Evolutionary conservation across 1,140 invertebrate genomes (phyloP), one percentile per base, ranked within the genome.

Genomic region (Microplitis demolitor): DNA sequence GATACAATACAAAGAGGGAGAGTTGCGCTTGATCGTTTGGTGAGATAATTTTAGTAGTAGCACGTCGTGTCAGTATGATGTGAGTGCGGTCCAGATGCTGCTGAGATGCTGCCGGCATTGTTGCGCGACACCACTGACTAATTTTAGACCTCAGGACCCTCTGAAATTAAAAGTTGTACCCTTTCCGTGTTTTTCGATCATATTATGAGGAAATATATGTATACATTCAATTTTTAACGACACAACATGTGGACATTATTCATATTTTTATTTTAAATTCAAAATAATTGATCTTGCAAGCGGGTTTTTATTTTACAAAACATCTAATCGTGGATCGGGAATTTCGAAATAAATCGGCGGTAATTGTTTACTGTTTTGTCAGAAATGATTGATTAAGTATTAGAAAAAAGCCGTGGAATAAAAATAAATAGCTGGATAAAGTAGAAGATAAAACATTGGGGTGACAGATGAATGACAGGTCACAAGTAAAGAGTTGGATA

Each of bases 51-150:
- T 78, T 78, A 78, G 75, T 70, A 62, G 68, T 51, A 68, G 62
- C 31, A 58, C 39, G 64, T 33, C 50, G 60, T 16, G 74, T 63
- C 35, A 35, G 56, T 45, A 45, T 45, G 39, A 45, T 45, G 39
- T 11, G 69, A 60, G 71, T 75, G 74, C 64, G 71, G 75, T 80
- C 79, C 80, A 81, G 76, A 75, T 80, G 81, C 73, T 75, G 54
- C 69, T 63, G 62, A 63, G 71, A 69, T 74, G 73, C 58, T 72
- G 70, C 76, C 75, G 68, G 77, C 77, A 80, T 83, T 81, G 76
- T 80, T 78, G 77, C 77, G 66, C 64, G 72, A 69, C 71, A 69
- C 64, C 51, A 33, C 56, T 50, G 72, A 45, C 77, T 83, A 82
- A 81, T 78, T 81, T 82, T 81, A 82, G 78, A 73, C 35, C 37